A percentile compares a stretch with the other conserved stretches of the same genome.
Conservation (phyloP, 2,113 vertebrate species). For the Elgaria multicarinata region DNA sequence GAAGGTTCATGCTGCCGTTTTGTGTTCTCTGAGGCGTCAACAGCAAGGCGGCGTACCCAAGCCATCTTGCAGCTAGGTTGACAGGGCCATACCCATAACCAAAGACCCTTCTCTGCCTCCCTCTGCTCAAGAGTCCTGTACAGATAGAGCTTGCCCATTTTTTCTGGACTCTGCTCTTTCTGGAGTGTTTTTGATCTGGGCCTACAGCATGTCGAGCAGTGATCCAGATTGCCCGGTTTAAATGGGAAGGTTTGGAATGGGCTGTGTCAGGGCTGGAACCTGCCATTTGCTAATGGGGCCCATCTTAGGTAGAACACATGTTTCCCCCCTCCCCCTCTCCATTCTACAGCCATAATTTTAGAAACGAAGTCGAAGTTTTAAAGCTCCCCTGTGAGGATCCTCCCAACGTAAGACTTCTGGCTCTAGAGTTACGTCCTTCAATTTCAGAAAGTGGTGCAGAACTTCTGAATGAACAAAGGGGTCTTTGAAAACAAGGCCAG, state of each 20-base stretch:
- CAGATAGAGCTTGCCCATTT: neutral
- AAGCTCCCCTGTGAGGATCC: neutral
- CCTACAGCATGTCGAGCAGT: neutral
- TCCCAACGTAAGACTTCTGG: neutral
- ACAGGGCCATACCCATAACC: slow-evolving; percentile 13
- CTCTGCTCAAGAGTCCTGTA: neutral
- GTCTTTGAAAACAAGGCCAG: neutral
- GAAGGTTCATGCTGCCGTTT: slow-evolving; percentile 8
- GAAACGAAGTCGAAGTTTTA: neutral
- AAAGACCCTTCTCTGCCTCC: slow-evolving; percentile 10
- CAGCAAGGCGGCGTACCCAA: neutral
- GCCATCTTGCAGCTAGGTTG: neutral
- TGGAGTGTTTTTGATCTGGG: neutral
- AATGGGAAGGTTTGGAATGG: neutral
- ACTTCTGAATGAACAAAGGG: neutral
- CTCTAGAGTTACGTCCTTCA: slow-evolving; percentile 19
- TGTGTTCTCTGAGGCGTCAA: neutral
- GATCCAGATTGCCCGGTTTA: neutral
- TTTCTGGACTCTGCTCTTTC: neutral
- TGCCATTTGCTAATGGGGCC: neutral
- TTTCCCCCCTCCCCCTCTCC: neutral
- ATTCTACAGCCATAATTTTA: neutral
- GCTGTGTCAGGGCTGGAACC: slow-evolving; percentile 15
- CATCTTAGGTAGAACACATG: neutral
- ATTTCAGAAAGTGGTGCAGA: neutral